Percentiles rank a stretch among this genome's conserved stretches.
Evolutionary conservation across 2,113 vertebrate species (phyloP).

Genomic region (Leucopsar rothschildi): DNA sequence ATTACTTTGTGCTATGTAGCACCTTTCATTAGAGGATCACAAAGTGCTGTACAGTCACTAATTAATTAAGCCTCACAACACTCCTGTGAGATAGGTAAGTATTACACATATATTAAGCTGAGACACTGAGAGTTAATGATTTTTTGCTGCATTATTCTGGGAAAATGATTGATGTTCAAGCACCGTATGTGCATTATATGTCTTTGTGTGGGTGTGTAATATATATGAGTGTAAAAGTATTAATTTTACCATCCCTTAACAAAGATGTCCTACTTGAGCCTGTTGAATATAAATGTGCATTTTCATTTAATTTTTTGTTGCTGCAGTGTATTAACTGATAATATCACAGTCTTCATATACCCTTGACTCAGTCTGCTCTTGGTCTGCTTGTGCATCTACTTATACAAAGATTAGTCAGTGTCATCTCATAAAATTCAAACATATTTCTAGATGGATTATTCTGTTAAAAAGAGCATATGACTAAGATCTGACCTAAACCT

Average conservation of each 20-base stretch:
- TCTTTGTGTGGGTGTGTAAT: constrained; percentile 39
- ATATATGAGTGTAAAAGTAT: constrained; percentile 29
- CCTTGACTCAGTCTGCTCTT: background rate
- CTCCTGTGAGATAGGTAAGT: constrained; percentile 59
- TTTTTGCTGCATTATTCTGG: constrained; percentile 52
- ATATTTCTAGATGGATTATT: background rate
- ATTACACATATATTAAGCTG: constrained; percentile 54
- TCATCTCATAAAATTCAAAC: background rate
- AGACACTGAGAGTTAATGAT: constrained; percentile 51
- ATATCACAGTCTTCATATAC: background rate
- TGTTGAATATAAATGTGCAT: constrained; percentile 13
- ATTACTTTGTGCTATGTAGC: constrained; percentile 59
- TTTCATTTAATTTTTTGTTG: constrained; percentile 30
- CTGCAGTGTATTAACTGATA: background rate
- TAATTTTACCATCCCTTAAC: constrained; percentile 46
- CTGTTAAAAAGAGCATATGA: background rate
- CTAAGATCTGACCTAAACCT: constrained; percentile 29
- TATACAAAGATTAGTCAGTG: background rate
- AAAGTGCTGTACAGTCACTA: constrained; percentile 63
- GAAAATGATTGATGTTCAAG: constrained; percentile 57
- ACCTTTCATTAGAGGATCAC: constrained; percentile 65
- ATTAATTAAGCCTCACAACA: constrained; percentile 67
- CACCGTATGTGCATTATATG: background rate
- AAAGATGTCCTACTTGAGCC: constrained; percentile 25
- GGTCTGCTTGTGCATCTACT: background rate